Percentiles rank a stretch among this genome's conserved stretches.
Conservation (phyloP, 2,113 vertebrate genomes). For the Bolborhynchus lineola region DNA sequence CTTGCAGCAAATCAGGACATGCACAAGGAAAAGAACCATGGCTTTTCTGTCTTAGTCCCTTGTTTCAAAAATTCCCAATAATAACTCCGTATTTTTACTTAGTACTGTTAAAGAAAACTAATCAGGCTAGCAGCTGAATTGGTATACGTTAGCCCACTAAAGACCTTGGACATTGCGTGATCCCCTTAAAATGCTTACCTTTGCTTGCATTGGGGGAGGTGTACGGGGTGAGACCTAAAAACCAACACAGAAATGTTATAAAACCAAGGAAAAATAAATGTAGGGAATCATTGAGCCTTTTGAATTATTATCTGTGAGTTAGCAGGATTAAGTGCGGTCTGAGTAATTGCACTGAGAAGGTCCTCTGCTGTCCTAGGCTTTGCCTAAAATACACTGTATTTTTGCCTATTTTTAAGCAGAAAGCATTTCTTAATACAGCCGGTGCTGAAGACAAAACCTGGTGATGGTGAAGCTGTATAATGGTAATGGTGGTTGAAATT, state of each 20-base stretch:
- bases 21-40: background rate
- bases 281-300: background rate
- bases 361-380: background rate
- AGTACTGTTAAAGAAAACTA: background rate
- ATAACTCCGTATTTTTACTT: background rate
- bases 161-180: background rate
- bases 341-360: background rate
- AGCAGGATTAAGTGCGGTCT: background rate
- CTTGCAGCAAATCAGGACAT: background rate
- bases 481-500: background rate
- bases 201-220: constrained; percentile 80
- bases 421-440: background rate
- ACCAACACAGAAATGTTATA: background rate
- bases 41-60: background rate
- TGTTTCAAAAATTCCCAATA: background rate
- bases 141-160: background rate
- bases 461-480: background rate
- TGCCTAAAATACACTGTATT: background rate
- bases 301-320: background rate
- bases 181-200: constrained; percentile 67
- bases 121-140: background rate
- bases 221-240: constrained; percentile 82
- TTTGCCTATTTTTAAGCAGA: background rate
- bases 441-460: background rate
- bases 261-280: background rate